phyloP scores from a whole-genome alignment of 2,888 invertebrate species.

The Chrysolina oricalcia region DNA sequence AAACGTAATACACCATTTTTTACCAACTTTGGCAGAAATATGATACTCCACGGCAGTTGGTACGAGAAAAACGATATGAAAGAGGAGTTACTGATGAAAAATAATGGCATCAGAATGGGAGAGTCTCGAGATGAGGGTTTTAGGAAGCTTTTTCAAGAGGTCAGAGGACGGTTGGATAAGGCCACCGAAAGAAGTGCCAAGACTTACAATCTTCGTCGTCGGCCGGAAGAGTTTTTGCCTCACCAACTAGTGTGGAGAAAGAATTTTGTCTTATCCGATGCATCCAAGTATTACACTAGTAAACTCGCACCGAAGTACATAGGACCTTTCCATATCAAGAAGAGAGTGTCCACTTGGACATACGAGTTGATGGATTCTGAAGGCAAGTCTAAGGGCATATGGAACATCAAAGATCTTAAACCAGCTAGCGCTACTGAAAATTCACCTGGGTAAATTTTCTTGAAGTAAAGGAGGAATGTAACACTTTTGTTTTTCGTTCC shows the following conservation, averaged over 20 bases:
- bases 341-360: constrained; percentile 34
- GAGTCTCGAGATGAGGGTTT: background rate
- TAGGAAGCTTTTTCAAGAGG: background rate
- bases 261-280: constrained; percentile 52
- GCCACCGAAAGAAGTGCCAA: constrained; percentile 39
- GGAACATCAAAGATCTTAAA: constrained; percentile 29
- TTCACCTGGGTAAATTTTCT: constrained; percentile 5
- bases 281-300: constrained; percentile 45
- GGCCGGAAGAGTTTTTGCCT: constrained; percentile 29
- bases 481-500: too few species aligned
- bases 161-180: constrained; percentile 12
- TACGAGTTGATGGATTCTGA: constrained; percentile 20
- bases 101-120: background rate
- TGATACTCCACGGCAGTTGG: constrained; percentile 15
- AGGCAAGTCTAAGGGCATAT: constrained; percentile 25
- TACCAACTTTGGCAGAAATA: constrained; percentile 32
- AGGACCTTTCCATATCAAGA: constrained; percentile 25
- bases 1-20: constrained; percentile 25
- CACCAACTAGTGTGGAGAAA: constrained; percentile 45
- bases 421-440: background rate
- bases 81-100: background rate
- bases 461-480: background rate
- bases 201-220: constrained; percentile 43
- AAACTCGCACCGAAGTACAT: constrained; percentile 50
- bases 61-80: background rate